Percentiles rank a stretch among this genome's conserved stretches.
phyloP scores from a whole-genome alignment of 2,797 vertebrate species.

The Anolis apletophallus region DNA sequence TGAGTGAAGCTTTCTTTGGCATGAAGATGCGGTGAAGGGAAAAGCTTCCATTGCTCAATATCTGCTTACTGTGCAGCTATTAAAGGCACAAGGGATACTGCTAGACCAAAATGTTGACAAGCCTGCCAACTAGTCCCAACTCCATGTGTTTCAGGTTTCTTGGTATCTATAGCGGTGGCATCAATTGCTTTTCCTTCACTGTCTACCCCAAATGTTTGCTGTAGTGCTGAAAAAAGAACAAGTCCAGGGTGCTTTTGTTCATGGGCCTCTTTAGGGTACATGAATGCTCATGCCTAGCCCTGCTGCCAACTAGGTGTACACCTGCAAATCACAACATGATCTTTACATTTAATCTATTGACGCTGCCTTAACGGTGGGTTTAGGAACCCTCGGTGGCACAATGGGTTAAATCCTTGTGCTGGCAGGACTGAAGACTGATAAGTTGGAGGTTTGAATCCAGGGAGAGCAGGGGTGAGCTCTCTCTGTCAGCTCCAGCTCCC shows the following conservation, averaged over 20 bases:
- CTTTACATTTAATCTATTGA: no score
- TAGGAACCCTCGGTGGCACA: no score
- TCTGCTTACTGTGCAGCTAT: background rate
- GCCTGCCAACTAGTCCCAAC: background rate
- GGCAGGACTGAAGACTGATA: no score
- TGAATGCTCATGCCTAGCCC: background rate
- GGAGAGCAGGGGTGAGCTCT: no score
- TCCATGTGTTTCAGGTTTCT: background rate
- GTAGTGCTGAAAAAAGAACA: background rate
- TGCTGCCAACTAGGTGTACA: background rate
- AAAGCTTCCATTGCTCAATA: slow-evolving; percentile 18
- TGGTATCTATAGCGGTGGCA: background rate
- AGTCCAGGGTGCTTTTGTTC: background rate
- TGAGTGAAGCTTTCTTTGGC: slow-evolving; percentile 1
- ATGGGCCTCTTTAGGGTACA: background rate
- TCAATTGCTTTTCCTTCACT: background rate
- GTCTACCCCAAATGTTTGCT: background rate
- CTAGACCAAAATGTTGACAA: background rate
- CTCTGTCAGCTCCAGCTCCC: no score
- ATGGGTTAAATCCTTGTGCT: no score
- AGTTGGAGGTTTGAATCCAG: no score
- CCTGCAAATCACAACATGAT: background rate
- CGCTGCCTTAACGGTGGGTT: no score
- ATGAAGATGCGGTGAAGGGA: background rate
- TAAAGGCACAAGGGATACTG: background rate